phyloP scores from a whole-genome alignment of 2,888 invertebrate genomes.

The Diachrysia chrysitis region DNA sequence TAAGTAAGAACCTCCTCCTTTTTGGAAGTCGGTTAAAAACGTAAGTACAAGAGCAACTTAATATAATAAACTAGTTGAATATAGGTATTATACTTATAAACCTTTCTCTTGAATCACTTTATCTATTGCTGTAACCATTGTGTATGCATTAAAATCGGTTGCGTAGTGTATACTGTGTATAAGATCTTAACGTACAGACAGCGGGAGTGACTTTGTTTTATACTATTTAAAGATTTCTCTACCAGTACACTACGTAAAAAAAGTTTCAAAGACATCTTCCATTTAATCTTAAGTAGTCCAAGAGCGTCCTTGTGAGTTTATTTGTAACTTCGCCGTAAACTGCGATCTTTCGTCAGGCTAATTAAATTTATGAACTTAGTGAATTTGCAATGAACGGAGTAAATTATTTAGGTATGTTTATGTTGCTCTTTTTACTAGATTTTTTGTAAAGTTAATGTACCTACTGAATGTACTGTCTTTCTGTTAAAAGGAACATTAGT shows the following conservation, averaged over 20 bases:
- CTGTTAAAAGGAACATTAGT: neutral
- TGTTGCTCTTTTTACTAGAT: neutral
- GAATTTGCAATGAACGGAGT: conserved; percentile 1
- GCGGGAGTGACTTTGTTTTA: no score
- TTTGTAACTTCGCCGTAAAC: neutral
- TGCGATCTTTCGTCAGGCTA: conserved; percentile 2
- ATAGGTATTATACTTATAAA: no score
- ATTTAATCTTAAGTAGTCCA: neutral
- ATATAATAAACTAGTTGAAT: no score
- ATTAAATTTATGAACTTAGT: conserved; percentile 7
- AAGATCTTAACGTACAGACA: no score
- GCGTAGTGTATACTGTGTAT: no score
- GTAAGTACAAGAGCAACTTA: neutral
- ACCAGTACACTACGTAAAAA: neutral
- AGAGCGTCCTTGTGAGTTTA: neutral
- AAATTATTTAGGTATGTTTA: neutral
- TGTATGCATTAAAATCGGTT: no score
- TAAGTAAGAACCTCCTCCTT: no score
- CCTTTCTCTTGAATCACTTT: no score
- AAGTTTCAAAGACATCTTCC: neutral
- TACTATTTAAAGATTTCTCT: no score
- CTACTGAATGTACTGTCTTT: neutral
- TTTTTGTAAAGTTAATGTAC: neutral
- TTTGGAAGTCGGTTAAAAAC: no score
- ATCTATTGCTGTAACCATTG: no score